Conservation (phyloP, 2,888 invertebrate species). For the Oscheius sp. region DNA sequence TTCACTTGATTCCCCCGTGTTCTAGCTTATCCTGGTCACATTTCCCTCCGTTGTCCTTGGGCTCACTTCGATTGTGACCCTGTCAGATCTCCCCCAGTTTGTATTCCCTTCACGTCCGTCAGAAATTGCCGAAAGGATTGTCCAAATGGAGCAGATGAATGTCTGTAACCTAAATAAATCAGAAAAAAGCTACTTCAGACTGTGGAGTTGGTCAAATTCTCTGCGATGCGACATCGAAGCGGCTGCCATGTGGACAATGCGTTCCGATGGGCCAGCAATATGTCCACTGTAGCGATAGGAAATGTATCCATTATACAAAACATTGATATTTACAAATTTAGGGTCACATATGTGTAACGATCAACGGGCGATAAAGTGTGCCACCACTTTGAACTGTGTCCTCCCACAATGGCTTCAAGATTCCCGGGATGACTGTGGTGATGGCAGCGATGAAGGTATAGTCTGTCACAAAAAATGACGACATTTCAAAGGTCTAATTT, state of each 20-base stretch:
- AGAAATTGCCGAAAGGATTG: conserved; percentile 62
- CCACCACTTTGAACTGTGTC: conserved; percentile 63
- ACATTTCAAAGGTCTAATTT: too few relatives aligned
- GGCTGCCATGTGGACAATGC: conserved; percentile 62
- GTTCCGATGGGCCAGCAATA: conserved; percentile 47
- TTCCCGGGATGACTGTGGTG: conserved; percentile 67
- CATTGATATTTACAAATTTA: conserved; percentile 7
- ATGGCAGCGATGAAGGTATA: conserved; percentile 64
- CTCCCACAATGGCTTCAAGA: conserved; percentile 65
- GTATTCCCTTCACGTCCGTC: conserved; percentile 57
- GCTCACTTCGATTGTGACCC: conserved; percentile 59
- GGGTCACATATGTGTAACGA: conserved; percentile 57
- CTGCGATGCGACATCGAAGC: conserved; percentile 49
- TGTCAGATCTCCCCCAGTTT: conserved; percentile 42
- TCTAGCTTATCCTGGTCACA: conserved; percentile 47
- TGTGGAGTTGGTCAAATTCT: conserved; percentile 57
- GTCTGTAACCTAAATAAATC: conserved; percentile 32
- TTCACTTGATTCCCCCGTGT: background rate
- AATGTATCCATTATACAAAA: conserved; percentile 46
- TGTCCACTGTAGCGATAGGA: conserved; percentile 54
- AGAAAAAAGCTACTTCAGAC: background rate
- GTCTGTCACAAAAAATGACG: too few relatives aligned
- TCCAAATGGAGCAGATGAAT: conserved; percentile 62
- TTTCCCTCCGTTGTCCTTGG: conserved; percentile 47
- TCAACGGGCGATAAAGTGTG: conserved; percentile 55